phyloP scores from a whole-genome alignment of 1,140 invertebrate genomes.

The Ladona fulva region DNA sequence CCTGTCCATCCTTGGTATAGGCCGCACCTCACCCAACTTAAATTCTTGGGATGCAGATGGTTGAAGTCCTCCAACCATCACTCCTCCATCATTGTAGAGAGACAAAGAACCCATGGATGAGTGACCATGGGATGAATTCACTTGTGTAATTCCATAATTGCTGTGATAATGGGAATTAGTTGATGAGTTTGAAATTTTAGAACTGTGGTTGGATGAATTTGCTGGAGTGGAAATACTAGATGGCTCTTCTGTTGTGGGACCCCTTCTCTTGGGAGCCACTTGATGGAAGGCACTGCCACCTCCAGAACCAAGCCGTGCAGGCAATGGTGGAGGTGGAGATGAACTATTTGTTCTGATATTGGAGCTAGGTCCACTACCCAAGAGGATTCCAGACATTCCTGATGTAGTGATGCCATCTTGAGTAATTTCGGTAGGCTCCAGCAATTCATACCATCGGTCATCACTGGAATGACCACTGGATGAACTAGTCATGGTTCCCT shows the following conservation, averaged over 20 bases:
- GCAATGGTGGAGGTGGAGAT: slow-evolving; percentile 44
- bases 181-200: background rate
- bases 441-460: slow-evolving; percentile 55
- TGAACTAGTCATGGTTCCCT: slow-evolving; percentile 50
- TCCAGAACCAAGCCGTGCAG: slow-evolving; percentile 33
- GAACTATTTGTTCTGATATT: slow-evolving; percentile 24
- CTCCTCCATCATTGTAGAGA: slow-evolving; percentile 8
- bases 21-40: slow-evolving; percentile 43
- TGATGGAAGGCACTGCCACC: slow-evolving; percentile 27
- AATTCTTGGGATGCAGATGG: slow-evolving; percentile 35
- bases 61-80: background rate
- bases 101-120: background rate
- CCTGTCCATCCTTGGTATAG: slow-evolving; percentile 32
- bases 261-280: slow-evolving; percentile 20
- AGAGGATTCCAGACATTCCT: background rate
- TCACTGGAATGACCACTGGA: slow-evolving; percentile 57
- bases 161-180: background rate
- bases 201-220: background rate
- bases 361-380: background rate
- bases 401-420: slow-evolving; percentile 9
- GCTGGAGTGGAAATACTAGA: background rate
- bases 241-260: background rate
- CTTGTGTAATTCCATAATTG: background rate
- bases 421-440: slow-evolving; percentile 33
- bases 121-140: slow-evolving; percentile 6